Conservation (phyloP, 1,140 invertebrate genomes). For the Gryllus bimaculatus region DNA sequence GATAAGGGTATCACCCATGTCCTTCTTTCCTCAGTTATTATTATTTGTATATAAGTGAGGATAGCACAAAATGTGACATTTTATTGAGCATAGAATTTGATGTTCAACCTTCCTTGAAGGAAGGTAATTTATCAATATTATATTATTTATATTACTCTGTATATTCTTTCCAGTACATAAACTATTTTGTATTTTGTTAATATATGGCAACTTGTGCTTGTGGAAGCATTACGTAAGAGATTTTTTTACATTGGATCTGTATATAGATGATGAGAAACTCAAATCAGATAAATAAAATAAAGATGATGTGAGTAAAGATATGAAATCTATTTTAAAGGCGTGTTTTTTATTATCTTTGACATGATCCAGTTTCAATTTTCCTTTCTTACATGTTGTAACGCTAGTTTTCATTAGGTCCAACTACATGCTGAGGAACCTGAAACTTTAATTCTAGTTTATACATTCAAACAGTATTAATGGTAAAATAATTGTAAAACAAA, state of each 20-base stretch:
- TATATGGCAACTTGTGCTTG: constrained; percentile 40
- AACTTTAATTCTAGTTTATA: too few species aligned
- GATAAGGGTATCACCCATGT: constrained; percentile 13
- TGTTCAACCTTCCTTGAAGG: constrained; percentile 11
- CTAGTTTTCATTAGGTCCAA: too few species aligned
- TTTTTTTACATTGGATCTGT: constrained; percentile 19
- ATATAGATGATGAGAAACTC: constrained; percentile 19
- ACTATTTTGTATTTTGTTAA: constrained; percentile 24
- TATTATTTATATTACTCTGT: constrained; percentile 24
- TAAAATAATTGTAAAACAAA: too few species aligned
- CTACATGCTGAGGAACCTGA: too few species aligned
- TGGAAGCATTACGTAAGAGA: constrained; percentile 30
- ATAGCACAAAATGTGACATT: constrained; percentile 13
- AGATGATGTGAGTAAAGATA: constrained; percentile 18
- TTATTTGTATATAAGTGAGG: constrained; percentile 12
- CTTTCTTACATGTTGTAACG: neutral
- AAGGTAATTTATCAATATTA: constrained; percentile 14
- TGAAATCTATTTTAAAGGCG: constrained; percentile 24
- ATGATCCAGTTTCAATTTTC: neutral
- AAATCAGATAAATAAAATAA: constrained; percentile 18
- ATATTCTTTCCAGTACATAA: constrained; percentile 24
- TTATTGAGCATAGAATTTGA: constrained; percentile 11
- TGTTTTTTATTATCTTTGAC: constrained; percentile 26
- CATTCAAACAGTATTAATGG: too few species aligned
- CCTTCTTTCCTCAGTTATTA: constrained; percentile 17